Conservation (phyloP, 2,113 vertebrate genomes). For the Natator depressus region DNA sequence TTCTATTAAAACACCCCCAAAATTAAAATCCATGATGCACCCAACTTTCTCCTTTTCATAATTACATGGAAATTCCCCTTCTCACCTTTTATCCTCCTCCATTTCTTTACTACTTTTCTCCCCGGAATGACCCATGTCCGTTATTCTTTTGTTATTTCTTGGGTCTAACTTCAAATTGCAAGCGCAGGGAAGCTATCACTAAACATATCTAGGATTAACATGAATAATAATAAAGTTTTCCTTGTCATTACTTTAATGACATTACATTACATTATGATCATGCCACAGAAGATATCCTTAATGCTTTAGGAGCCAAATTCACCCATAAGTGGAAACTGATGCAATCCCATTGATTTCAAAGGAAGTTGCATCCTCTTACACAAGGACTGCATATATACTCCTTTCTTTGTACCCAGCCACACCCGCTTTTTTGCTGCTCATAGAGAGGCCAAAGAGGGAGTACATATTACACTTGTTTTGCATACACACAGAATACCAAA, state of each 20-base stretch:
- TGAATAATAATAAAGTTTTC: neutral
- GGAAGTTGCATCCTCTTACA: neutral
- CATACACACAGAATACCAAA: neutral
- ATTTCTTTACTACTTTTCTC: neutral
- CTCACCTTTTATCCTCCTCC: neutral
- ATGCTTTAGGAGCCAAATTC: neutral
- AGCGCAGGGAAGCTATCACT: neutral
- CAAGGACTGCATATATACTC: neutral
- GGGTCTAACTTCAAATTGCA: neutral
- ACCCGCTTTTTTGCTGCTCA: neutral
- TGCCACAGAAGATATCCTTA: neutral
- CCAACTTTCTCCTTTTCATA: neutral
- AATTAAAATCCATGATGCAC: neutral
- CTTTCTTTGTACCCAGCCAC: neutral
- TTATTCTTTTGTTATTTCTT: neutral
- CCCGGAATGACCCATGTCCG: neutral
- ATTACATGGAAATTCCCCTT: neutral
- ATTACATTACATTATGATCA: neutral
- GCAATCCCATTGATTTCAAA: neutral
- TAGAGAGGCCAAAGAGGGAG: neutral
- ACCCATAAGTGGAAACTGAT: neutral
- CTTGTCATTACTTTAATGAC: neutral
- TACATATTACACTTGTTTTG: neutral
- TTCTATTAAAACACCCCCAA: neutral
- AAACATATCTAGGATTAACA: neutral